Evolutionary conservation across 2,797 vertebrate genomes (phyloP).

Genomic region (Channa striata): DNA sequence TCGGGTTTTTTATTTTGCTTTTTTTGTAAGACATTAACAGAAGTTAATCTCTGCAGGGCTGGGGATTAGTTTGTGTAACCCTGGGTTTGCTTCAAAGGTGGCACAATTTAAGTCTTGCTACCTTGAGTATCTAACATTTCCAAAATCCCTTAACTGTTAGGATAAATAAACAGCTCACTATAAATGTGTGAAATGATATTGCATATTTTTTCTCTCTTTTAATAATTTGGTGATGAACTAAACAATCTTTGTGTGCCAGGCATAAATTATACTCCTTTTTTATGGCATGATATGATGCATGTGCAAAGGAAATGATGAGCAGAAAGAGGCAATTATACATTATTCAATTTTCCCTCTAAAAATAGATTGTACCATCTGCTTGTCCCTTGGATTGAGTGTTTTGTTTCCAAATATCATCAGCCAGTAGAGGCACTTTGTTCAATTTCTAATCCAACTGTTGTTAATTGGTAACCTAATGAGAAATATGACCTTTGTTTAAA

Average conservation of each 20-base stretch:
- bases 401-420: conserved; percentile 51
- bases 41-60: conserved; percentile 33
- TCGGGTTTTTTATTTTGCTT: no score
- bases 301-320: conserved; percentile 51
- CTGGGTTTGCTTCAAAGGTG: conserved; percentile 22
- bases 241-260: conserved; percentile 20
- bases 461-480: conserved; percentile 54
- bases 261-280: conserved; percentile 6
- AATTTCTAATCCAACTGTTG: conserved; percentile 54
- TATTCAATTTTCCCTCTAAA: conserved; percentile 71
- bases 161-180: conserved; percentile 18
- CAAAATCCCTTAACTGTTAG: not conserved
- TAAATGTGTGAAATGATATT: not conserved
- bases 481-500: conserved; percentile 55
- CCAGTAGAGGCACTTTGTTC: conserved; percentile 57
- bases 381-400: conserved; percentile 49
- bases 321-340: conserved; percentile 63
- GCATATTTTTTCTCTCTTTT: conserved; percentile 1
- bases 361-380: conserved; percentile 75
- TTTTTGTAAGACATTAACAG: conserved; percentile 15
- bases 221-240: conserved; percentile 25
- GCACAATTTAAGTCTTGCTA: not conserved
- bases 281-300: conserved; percentile 14
- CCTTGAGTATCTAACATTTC: not conserved
- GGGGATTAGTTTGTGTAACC: not conserved